A percentile compares a stretch with the other conserved stretches of the same genome.
These are phyloP conservation scores for Hozukius guyotensis DNA, from an alignment of 2,797 vertebrate species.

Conservation along the genomic window DNA sequence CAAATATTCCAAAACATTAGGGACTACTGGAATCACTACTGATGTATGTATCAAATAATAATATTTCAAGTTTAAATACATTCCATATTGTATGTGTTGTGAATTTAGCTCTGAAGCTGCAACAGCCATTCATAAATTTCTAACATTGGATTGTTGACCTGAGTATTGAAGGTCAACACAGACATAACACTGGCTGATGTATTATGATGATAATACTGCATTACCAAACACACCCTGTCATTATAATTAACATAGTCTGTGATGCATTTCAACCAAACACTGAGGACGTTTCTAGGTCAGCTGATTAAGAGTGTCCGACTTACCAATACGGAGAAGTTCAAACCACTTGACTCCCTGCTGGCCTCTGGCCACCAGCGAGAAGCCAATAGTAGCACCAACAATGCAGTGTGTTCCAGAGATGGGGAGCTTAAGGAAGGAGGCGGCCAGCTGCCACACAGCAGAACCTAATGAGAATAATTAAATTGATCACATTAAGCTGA, in stretches of 20 bases:
- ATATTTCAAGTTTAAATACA: not conserved
- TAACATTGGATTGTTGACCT: not conserved
- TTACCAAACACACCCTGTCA: not conserved
- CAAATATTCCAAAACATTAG: not conserved
- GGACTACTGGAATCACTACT: not conserved
- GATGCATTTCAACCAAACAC: conserved; percentile 3
- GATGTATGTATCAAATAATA: not conserved
- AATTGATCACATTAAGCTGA: not conserved
- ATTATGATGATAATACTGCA: not conserved
- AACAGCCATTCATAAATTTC: not conserved
- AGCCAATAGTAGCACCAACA: conserved; percentile 98
- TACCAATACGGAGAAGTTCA: conserved; percentile 93
- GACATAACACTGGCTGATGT: not conserved
- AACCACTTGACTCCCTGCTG: conserved; percentile 91
- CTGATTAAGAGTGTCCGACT: conserved; percentile 52
- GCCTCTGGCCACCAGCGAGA: conserved; percentile 91
- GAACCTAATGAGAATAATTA: conserved; percentile 84
- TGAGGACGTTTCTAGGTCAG: not conserved
- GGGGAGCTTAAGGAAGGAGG: conserved; percentile 96
- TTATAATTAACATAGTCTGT: not conserved
- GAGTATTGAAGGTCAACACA: not conserved
- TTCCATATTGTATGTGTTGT: not conserved
- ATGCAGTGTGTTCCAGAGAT: conserved; percentile 99
- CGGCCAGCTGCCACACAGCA: conserved; percentile 95
- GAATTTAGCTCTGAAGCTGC: not conserved